Base-by-base conservation (phyloP, 2,113 vertebrate species). In the Caranx ignobilis region DNA sequence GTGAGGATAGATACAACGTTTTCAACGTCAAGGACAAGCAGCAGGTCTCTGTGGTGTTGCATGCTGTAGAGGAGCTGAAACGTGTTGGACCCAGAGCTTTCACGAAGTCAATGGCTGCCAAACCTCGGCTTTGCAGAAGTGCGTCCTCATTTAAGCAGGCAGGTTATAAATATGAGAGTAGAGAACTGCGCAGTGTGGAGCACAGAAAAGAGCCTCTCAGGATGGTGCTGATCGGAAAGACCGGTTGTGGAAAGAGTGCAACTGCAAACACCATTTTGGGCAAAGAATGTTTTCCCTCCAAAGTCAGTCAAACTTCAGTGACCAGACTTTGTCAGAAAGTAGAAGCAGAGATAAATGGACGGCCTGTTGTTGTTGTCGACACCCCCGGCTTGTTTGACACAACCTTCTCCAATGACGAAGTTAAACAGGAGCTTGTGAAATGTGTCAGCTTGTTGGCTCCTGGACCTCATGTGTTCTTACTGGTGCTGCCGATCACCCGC, bases 391-490 rank as follows among this genome's bases (percentile, higher is more conserved):
- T 86, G 81, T 87, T 78, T 0, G 84, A 86, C 62, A 86, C 79
- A 0, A 19, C 8, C 21, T 43, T 85, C 39, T 37, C 68, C 2
- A 57, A 66, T 5, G 8, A 70, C 0, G 10, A 62, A 1, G 39
- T 80, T 18, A 7, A 75, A 11, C 11, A 65, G 12, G 86, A 91
- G 72, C 26, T 91, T 1, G 5, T 79, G 1, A 87, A 89, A 11
- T 87, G 88, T 10, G 45, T 90, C 71, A 79, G 10, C 43, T 0
- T 89, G 54, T 55, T 84, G 72, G 9, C 87, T 54, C 91, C 92
- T 1, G 90, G 92, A 26, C 92, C 92, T 68, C 89, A 92, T 0
- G 90, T 80, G 11, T 86, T 93, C 68, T 54, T 93, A 45, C 55
- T 93, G 15, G 83, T 94, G 60, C 16, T 91, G 34, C 19, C 43